Evolutionary conservation across 1,140 invertebrate genomes (phyloP).

Genomic region (Diachasma alloeum): DNA sequence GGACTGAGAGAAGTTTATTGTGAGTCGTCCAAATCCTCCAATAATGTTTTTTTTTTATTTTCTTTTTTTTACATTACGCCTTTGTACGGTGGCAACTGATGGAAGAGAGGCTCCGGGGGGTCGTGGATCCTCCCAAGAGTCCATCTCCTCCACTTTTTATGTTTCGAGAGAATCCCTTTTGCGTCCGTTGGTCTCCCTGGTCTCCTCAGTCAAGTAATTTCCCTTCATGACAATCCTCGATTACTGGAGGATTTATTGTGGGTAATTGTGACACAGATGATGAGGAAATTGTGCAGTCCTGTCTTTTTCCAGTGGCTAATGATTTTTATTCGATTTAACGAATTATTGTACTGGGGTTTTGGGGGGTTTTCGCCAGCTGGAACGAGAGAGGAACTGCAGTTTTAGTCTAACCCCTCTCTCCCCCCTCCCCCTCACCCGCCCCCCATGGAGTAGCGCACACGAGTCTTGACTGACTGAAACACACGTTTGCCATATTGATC

Average conservation of each 20-base stretch:
- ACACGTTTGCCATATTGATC: constrained; percentile 27
- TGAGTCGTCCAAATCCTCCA: constrained; percentile 3
- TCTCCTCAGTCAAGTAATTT: neutral
- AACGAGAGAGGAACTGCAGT: neutral
- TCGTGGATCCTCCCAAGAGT: neutral
- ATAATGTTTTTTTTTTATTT: neutral
- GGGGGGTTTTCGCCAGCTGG: neutral
- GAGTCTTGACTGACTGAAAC: constrained; percentile 34
- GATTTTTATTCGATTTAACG: neutral
- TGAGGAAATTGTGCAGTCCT: neutral
- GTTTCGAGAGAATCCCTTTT: neutral
- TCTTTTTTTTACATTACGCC: neutral
- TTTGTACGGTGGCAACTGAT: neutral
- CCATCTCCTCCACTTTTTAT: neutral
- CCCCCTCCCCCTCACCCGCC: too few relatives aligned
- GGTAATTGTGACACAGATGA: neutral
- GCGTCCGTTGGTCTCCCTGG: neutral
- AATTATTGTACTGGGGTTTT: neutral
- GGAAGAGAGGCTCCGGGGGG: neutral
- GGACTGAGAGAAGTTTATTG: constrained; percentile 25
- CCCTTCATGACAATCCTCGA: neutral
- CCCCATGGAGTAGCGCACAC: constrained; percentile 28
- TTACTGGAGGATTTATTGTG: neutral
- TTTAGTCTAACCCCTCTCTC: too few relatives aligned
- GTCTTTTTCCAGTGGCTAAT: neutral